Percentiles rank a stretch among this genome's conserved stretches.
These are phyloP conservation scores for Brachystomella parvula DNA, from an alignment of 1,140 invertebrate species.

Conservation along the genomic window DNA sequence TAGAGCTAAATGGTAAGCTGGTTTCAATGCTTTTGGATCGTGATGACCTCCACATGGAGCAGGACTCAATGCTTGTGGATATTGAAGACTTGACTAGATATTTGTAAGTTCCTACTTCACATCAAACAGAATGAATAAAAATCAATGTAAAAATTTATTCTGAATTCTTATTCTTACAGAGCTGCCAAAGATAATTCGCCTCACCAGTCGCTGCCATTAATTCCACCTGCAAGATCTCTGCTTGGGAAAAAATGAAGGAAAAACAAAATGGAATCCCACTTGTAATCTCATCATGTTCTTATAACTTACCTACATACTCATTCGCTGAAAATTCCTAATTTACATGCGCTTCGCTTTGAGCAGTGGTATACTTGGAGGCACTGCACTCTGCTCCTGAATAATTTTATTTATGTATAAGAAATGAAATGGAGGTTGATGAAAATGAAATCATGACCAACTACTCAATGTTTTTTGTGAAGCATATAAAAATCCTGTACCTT, in stretches of 20 bases:
- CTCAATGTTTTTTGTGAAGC: no score
- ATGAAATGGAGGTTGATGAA: no score
- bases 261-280: no score
- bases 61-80: constrained; percentile 93
- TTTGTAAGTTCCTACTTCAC: constrained; percentile 51
- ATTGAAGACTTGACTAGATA: constrained; percentile 91
- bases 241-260: constrained; percentile 31
- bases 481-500: no score
- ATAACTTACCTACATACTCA: not conserved
- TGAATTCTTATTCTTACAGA: constrained; percentile 26
- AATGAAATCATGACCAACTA: no score
- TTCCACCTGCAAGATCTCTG: constrained; percentile 26
- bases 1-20: constrained; percentile 36
- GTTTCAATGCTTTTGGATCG: constrained; percentile 38
- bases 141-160: constrained; percentile 7
- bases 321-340: no score
- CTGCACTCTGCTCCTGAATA: no score
- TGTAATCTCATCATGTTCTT: not conserved
- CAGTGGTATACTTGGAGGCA: no score
- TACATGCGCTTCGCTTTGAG: no score
- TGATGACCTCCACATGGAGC: constrained; percentile 83
- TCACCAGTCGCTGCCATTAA: constrained; percentile 36
- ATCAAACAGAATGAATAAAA: not conserved
- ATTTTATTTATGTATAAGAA: no score
- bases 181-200: constrained; percentile 38